phyloP scores from a whole-genome alignment of 2,888 invertebrate species.

The Cryptus armator region DNA sequence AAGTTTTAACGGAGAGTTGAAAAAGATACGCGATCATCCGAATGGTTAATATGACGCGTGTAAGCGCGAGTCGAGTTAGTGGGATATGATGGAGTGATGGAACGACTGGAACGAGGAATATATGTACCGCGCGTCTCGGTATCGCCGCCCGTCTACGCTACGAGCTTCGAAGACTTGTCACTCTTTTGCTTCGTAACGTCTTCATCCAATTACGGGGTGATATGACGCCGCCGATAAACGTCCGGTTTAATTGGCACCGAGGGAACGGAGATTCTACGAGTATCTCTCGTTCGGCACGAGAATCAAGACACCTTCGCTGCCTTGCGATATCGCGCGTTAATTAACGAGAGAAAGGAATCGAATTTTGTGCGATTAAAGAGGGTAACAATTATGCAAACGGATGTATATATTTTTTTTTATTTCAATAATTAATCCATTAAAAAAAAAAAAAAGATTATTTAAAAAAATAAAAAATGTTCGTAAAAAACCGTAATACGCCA shows the following conservation, averaged over 20 bases:
- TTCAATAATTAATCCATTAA: neutral
- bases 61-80: conserved; percentile 36
- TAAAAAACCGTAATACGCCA: too few relatives aligned
- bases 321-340: too few relatives aligned
- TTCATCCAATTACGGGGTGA: conserved; percentile 77
- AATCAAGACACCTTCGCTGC: too few relatives aligned
- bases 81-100: conserved; percentile 46
- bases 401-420: too few relatives aligned
- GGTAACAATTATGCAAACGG: too few relatives aligned
- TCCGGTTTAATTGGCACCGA: conserved; percentile 75
- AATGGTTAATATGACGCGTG: conserved; percentile 22
- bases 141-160: neutral
- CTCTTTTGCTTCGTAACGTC: conserved; percentile 70
- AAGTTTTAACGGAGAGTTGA: conserved; percentile 21
- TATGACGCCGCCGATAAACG: conserved; percentile 70
- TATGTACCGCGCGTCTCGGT: neutral
- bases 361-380: too few relatives aligned
- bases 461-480: too few relatives aligned
- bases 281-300: neutral
- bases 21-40: conserved; percentile 29
- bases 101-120: conserved; percentile 9
- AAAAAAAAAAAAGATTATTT: too few relatives aligned
- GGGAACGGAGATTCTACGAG: conserved; percentile 43
- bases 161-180: conserved; percentile 60
- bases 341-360: too few relatives aligned